Percentiles rank a stretch among this genome's conserved stretches.
Conservation (phyloP, 2,888 invertebrate species). For the Stenurella melanura region DNA sequence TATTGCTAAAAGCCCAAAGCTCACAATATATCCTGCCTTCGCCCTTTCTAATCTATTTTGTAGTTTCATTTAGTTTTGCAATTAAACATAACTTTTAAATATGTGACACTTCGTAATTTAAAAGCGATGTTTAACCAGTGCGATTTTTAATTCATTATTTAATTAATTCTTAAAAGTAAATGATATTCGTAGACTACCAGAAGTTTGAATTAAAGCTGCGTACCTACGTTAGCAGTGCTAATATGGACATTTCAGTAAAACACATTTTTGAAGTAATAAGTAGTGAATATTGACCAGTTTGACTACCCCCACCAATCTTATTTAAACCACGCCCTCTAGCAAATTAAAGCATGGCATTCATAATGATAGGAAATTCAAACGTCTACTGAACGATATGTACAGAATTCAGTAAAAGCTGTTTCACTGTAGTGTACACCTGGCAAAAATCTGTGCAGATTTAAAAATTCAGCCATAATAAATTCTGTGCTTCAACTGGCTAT, state of each 20-base stretch:
- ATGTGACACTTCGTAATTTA: constrained; percentile 14
- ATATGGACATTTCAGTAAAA: background rate
- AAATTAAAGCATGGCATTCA: too few relatives aligned
- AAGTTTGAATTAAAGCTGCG: constrained; percentile 26
- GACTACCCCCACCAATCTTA: too few relatives aligned
- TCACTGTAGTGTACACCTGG: too few relatives aligned
- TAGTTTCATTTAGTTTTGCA: constrained; percentile 21
- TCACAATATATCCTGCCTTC: constrained; percentile 58
- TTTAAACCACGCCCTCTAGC: too few relatives aligned
- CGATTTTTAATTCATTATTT: background rate
- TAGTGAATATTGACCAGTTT: too few relatives aligned
- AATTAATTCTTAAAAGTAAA: constrained; percentile 19
- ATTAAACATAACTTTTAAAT: constrained; percentile 39
- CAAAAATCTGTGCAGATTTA: too few relatives aligned
- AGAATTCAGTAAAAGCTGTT: too few relatives aligned
- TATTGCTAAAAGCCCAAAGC: constrained; percentile 68
- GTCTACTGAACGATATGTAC: too few relatives aligned
- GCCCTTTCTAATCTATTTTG: constrained; percentile 55
- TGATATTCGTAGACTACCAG: constrained; percentile 11
- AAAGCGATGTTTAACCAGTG: constrained; percentile 21
- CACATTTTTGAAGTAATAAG: background rate
- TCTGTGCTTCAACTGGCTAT: too few relatives aligned
- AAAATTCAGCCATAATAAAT: too few relatives aligned
- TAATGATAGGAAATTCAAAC: too few relatives aligned
- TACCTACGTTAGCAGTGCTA: background rate